Percentiles rank a stretch among this genome's conserved stretches.
Evolutionary conservation across 2,113 vertebrate species (phyloP).

Genomic region (Nibea albiflora): DNA sequence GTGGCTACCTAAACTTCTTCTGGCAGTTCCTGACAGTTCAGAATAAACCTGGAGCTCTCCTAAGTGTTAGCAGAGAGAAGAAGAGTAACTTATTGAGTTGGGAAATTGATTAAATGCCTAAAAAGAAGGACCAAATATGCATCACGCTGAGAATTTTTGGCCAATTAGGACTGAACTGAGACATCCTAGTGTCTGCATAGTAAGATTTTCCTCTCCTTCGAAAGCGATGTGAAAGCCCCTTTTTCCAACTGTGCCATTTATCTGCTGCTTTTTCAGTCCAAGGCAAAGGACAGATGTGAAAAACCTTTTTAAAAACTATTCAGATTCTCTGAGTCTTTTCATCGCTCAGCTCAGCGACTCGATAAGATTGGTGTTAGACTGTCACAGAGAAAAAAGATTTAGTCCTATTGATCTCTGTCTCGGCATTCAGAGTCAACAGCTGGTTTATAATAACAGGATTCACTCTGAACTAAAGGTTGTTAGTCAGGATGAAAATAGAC

Average conservation of each 20-base stretch:
- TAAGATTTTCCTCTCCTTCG: neutral
- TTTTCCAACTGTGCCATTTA: neutral
- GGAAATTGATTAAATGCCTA: neutral
- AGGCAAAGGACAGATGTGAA: neutral
- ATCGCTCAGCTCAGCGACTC: neutral
- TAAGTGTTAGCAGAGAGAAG: neutral
- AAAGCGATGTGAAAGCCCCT: too few species aligned
- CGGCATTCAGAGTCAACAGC: neutral
- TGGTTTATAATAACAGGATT: neutral
- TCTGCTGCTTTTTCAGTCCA: neutral
- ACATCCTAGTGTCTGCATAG: neutral
- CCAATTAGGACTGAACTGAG: neutral
- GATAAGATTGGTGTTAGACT: neutral
- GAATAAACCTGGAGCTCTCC: neutral
- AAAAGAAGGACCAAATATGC: neutral
- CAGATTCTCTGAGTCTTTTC: neutral
- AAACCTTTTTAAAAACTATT: neutral
- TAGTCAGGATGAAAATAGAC: neutral
- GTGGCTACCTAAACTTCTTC: neutral
- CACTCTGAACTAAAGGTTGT: neutral
- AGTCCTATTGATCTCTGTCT: neutral
- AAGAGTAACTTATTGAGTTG: neutral
- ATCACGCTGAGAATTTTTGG: neutral
- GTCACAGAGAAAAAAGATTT: neutral
- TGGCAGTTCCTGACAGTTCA: neutral